Percentiles rank a stretch among this genome's conserved stretches.
Evolutionary conservation across 2,113 vertebrate species (phyloP).

Genomic region (Caracal caracal): DNA sequence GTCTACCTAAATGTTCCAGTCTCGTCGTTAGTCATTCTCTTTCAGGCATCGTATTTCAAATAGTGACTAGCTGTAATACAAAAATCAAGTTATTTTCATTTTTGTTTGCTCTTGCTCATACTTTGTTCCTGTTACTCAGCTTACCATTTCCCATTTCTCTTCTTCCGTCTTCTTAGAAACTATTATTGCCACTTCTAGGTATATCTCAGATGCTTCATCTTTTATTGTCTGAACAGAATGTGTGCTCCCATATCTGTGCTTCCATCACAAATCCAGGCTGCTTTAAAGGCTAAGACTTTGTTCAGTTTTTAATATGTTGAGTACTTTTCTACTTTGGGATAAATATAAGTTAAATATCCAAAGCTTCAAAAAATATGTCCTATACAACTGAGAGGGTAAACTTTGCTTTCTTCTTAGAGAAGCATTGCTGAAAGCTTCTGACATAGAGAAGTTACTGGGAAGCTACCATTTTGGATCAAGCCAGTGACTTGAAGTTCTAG

Average conservation of each 20-base stretch:
- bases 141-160: neutral
- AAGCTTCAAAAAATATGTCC: neutral
- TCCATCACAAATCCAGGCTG: neutral
- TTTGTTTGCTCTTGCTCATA: neutral
- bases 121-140: neutral
- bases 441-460: too few relatives aligned
- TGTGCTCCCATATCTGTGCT: neutral
- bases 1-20: neutral
- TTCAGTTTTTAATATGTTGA: neutral
- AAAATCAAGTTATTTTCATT: neutral
- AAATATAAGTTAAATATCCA: neutral
- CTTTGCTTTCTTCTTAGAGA: neutral
- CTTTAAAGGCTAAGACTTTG: neutral
- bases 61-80: neutral
- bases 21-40: neutral
- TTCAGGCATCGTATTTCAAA: neutral
- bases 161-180: neutral
- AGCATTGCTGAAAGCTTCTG: neutral
- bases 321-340: neutral
- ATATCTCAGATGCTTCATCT: neutral
- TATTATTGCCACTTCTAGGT: neutral
- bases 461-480: neutral
- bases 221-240: neutral
- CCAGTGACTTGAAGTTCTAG: neutral
- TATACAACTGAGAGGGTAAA: neutral